Base-by-base conservation (phyloP, 1,140 invertebrate genomes). In the Coboldia fuscipes region DNA sequence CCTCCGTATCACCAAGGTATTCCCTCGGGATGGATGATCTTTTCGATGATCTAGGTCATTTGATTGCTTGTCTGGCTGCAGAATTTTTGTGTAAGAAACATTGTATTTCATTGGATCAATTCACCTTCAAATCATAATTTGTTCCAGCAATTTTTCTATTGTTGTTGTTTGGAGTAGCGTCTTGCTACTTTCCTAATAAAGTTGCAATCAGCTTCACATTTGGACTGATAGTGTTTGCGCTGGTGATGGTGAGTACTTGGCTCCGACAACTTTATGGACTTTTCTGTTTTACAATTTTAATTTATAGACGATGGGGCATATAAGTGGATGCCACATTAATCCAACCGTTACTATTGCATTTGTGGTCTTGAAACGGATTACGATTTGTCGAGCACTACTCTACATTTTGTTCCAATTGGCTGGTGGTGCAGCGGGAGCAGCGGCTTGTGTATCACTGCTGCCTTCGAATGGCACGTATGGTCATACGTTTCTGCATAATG, bases 261-360 rank as follows among this genome's bases (percentile, higher is more conserved):
- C 17, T 19, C 17, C 20, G 15, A 30, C 10, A 28, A 20, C 8
- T 3, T 22, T 30, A 31, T 39, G 10, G 27, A 21, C 26, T 7
- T 14, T 5, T 23, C n/a, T 20, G 15, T 33, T 20, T 21, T 10
- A 16, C 4, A 4, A 15, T 7, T 22, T 22, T 30, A 5, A n/a
- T 4, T 20, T 24, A n/a, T 35, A 81, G 75, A 62, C 70, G 15
- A 68, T 93, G 36, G 83, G 80, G 3, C 84, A 92, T 51, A 65
- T 92, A 18, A 86, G 80, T 33, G 89, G 88, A 1, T 84, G 80
- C 17, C 86, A 92, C 50, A 66, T 93, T 29, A 93, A 93, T 63
- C 86, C 86, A 0, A 85, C 85, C 0, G 83, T 92, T 10, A 89
- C 85, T 0, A 57, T 64, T 3, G 84, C 72, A 2, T 65, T 90